Conservation (phyloP, 2,113 vertebrate genomes). For the Eudyptes chrysolophus region DNA sequence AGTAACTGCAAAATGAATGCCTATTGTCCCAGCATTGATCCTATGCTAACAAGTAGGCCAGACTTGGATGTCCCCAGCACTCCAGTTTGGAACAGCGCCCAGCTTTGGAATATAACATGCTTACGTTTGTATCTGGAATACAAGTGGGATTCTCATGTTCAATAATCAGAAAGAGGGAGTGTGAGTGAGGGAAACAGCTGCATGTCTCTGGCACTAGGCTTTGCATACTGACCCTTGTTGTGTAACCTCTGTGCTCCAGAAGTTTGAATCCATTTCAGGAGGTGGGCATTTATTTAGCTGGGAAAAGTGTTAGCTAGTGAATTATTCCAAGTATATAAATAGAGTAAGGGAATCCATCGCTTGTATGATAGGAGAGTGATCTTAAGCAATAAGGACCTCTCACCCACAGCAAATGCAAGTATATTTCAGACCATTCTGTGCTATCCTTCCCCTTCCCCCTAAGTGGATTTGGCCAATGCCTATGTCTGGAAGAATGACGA, state of each 20-base stretch:
- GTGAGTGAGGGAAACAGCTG: conserved; percentile 78
- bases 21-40: not conserved
- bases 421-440: not conserved
- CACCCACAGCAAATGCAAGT: not conserved
- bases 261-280: conserved; percentile 51
- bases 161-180: conserved; percentile 47
- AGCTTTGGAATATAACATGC: conserved; percentile 49
- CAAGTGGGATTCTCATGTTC: conserved; percentile 64
- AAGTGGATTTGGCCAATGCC: not conserved
- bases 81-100: not conserved
- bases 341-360: not conserved
- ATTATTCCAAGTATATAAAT: conserved; percentile 37
- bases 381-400: conserved; percentile 21
- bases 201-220: conserved; percentile 27
- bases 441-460: not conserved
- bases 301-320: conserved; percentile 33
- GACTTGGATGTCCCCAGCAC: not conserved
- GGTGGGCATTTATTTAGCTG: conserved; percentile 46
- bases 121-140: conserved; percentile 57
- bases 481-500: not conserved
- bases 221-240: conserved; percentile 55
- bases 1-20: not conserved
- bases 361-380: not conserved
- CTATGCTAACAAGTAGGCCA: not conserved
- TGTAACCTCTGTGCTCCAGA: conserved; percentile 24